These are phyloP conservation scores for Callimorpha dominula DNA, from an alignment of 2,888 invertebrate species.

Conservation along the genomic window DNA sequence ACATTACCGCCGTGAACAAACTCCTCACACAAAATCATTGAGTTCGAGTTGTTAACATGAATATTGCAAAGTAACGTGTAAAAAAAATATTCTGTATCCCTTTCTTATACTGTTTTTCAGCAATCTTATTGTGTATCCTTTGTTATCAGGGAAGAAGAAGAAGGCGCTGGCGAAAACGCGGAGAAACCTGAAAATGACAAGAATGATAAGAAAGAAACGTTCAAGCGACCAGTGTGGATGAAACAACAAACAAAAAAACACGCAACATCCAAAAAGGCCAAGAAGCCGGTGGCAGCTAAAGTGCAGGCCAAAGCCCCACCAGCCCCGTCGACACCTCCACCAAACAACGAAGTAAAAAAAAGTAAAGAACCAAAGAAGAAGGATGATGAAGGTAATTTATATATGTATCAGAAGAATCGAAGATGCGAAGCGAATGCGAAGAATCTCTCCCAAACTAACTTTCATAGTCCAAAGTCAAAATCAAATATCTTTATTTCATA, in stretches of 20 bases:
- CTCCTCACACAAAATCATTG: too few relatives aligned
- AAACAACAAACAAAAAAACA: conserved; percentile 69
- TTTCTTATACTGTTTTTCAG: conserved; percentile 22
- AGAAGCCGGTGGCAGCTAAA: conserved; percentile 63
- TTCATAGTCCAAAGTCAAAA: too few relatives aligned
- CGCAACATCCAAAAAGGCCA: conserved; percentile 63
- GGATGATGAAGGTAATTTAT: conserved; percentile 57
- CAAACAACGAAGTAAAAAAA: conserved; percentile 63
- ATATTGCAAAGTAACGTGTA: too few relatives aligned
- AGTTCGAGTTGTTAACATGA: too few relatives aligned
- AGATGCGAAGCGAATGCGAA: too few relatives aligned
- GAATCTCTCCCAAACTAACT: neutral
- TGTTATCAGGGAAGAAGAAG: conserved; percentile 82
- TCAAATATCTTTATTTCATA: too few relatives aligned
- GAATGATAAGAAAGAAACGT: conserved; percentile 82
- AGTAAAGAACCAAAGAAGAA: conserved; percentile 81
- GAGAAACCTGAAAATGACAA: conserved; percentile 77
- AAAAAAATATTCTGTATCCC: conserved; percentile 25
- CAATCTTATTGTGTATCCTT: neutral
- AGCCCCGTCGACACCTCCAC: conserved; percentile 57
- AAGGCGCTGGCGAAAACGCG: conserved; percentile 79
- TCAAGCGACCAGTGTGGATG: conserved; percentile 88
- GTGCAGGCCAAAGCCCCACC: conserved; percentile 57
- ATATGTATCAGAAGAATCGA: too few relatives aligned
- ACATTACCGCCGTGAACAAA: too few relatives aligned